Evolutionary conservation across 2,888 invertebrate species (phyloP).

Genomic region (Synanthedon formicaeformis): DNA sequence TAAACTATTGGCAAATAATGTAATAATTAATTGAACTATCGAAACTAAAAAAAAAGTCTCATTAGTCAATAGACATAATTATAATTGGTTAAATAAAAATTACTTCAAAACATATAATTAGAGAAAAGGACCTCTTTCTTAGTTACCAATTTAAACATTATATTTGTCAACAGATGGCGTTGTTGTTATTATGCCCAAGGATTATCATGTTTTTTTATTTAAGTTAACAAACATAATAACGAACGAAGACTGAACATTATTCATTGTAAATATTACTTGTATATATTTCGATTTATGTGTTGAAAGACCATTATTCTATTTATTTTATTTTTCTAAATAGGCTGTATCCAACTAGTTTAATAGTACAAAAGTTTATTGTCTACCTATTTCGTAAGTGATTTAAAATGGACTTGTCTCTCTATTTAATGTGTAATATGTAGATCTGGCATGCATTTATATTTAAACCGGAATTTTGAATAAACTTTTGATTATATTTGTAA

Average conservation of each 20-base stretch:
- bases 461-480: not conserved
- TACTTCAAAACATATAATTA: too few species aligned
- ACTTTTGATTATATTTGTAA: not conserved
- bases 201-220: too few species aligned
- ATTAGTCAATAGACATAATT: too few species aligned
- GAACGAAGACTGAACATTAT: slow-evolving; percentile 26
- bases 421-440: not conserved
- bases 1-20: too few species aligned
- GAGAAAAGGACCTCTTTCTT: too few species aligned
- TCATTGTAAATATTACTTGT: slow-evolving; percentile 20
- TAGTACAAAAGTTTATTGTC: slow-evolving; percentile 30
- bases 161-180: too few species aligned
- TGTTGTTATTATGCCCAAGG: too few species aligned
- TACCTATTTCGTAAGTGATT: not conserved
- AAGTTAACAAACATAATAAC: not conserved
- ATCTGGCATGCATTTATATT: slow-evolving; percentile 2
- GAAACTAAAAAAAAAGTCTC: too few species aligned
- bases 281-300: slow-evolving; percentile 9
- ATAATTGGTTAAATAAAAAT: too few species aligned
- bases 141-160: too few species aligned
- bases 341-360: slow-evolving; percentile 14
- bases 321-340: slow-evolving; percentile 1
- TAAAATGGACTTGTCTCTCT: not conserved
- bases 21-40: too few species aligned
- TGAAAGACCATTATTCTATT: slow-evolving; percentile 3